phyloP scores from a whole-genome alignment of 1,140 invertebrate genomes.

The Ostrea edulis region DNA sequence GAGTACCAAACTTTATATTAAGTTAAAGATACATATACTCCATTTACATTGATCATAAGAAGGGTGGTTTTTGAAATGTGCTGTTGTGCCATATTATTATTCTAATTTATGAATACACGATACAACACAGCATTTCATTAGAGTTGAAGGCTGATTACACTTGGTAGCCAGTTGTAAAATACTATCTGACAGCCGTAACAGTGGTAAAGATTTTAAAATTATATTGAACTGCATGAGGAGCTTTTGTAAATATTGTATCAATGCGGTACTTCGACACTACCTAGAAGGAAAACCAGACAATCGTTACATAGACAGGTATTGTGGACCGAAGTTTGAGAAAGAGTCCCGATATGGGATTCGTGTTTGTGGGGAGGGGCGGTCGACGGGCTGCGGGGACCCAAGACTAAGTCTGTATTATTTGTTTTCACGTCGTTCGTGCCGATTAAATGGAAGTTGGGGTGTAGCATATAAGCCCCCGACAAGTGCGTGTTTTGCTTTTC shows the following conservation, averaged over 20 bases:
- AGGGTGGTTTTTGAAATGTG: too few relatives aligned
- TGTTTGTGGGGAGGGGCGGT: conserved; percentile 46
- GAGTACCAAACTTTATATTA: neutral
- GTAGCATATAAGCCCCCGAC: conserved; percentile 43
- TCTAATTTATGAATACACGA: too few relatives aligned
- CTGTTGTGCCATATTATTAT: too few relatives aligned
- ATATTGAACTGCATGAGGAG: too few relatives aligned
- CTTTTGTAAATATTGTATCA: too few relatives aligned
- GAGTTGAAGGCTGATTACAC: too few relatives aligned
- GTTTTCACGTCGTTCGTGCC: conserved; percentile 54
- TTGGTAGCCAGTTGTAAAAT: too few relatives aligned
- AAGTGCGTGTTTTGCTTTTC: conserved; percentile 54
- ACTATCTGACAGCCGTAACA: too few relatives aligned
- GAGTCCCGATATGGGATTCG: conserved; percentile 27
- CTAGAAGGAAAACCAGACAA: neutral
- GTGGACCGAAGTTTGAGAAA: conserved; percentile 25
- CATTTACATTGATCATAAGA: too few relatives aligned
- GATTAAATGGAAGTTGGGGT: conserved; percentile 42
- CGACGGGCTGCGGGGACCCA: conserved; percentile 38
- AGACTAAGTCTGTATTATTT: conserved; percentile 48
- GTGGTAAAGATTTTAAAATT: too few relatives aligned
- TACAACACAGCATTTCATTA: too few relatives aligned
- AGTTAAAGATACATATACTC: too few relatives aligned
- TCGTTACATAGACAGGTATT: neutral
- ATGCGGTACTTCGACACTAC: neutral